A percentile compares a stretch with the other conserved stretches of the same genome.
phyloP scores from a whole-genome alignment of 2,797 vertebrate species.

The Paedocypris micromegethes region DNA sequence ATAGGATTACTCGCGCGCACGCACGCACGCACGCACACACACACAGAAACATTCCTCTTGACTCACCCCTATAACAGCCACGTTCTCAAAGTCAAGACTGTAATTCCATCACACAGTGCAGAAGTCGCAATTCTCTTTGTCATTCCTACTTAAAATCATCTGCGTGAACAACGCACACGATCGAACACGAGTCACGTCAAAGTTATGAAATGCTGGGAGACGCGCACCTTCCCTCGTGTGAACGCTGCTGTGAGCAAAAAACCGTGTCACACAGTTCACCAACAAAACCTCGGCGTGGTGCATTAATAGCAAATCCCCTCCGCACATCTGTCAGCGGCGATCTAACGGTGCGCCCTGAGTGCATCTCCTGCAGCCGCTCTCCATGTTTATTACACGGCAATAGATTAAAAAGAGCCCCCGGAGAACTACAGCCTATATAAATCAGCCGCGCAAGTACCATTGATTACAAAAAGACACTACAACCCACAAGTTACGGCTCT shows the following conservation, averaged over 20 bases:
- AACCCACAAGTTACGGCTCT: neutral
- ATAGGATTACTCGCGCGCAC: no score
- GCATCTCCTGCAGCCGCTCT: conserved; percentile 20
- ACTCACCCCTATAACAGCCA: conserved; percentile 29
- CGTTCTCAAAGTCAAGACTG: neutral
- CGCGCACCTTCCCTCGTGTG: neutral
- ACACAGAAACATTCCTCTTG: conserved; percentile 9
- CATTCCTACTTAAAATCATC: conserved; percentile 6
- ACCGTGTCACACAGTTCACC: conserved; percentile 24
- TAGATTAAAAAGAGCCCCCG: conserved; percentile 9
- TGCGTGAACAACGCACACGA: conserved; percentile 3
- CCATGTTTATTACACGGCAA: conserved; percentile 9
- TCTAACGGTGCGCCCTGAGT: conserved; percentile 14
- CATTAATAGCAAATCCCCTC: conserved; percentile 39
- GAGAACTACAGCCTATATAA: conserved; percentile 3
- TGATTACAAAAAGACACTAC: neutral
- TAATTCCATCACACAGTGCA: conserved; percentile 7
- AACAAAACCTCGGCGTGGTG: conserved; percentile 26
- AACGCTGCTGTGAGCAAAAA: conserved; percentile 12
- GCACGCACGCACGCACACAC: no score
- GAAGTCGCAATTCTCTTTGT: conserved; percentile 6
- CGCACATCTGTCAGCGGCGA: conserved; percentile 42
- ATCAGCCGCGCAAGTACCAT: neutral
- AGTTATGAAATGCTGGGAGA: conserved; percentile 22
- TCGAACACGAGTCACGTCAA: neutral